Base-by-base conservation (phyloP, 2,888 invertebrate species). In the Mythimna pallens region DNA sequence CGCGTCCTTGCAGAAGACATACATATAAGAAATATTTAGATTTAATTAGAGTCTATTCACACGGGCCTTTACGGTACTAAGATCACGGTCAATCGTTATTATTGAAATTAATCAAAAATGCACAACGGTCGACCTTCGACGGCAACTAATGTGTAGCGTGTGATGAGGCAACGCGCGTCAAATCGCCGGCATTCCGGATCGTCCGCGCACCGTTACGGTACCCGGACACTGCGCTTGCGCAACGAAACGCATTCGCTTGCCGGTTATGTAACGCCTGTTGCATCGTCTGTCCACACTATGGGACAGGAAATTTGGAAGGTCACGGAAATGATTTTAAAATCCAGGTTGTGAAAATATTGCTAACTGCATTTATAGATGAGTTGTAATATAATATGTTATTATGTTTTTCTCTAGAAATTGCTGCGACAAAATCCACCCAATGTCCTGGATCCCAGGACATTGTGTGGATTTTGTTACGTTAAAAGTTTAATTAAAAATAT, bases 171-270 rank as follows among this genome's bases (percentile, higher is more conserved):
- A 94, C 88, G 89, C 92, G 93, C 91, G 89, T 92, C 94, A 93
- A 93, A 95, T 94, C 91, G 90, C 88, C 92, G 91, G 92, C 95
- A 95, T 95, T 95, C 95, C 95, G 93, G 93, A 93, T 92, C 92
- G 94, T 92, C 89, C 92, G 92, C 90, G 91, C 89, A 93, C 94
- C 94, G 95, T 95, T 94, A 95, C 87, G 90, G 87, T 89, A 94
- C 93, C 95, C 95, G 95, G 94, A 94, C 93, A 85, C 91, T 86
- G 89, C 82, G 88, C 88, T 94, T 95, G 93, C 94, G 94, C 92
- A 94, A 95, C 92, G 80, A 84, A 92, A 92, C 93, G 93, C 94
- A 94, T 93, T 92, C 90, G 92, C 89, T 87, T 74, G 78, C 22
- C 86, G 80, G 89, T 95, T 95, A 95, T 94, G 94, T 94, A 95